These are phyloP conservation scores for Poeciliopsis occidentalis DNA, from an alignment of 2,113 vertebrate species.

Conservation along the genomic window DNA sequence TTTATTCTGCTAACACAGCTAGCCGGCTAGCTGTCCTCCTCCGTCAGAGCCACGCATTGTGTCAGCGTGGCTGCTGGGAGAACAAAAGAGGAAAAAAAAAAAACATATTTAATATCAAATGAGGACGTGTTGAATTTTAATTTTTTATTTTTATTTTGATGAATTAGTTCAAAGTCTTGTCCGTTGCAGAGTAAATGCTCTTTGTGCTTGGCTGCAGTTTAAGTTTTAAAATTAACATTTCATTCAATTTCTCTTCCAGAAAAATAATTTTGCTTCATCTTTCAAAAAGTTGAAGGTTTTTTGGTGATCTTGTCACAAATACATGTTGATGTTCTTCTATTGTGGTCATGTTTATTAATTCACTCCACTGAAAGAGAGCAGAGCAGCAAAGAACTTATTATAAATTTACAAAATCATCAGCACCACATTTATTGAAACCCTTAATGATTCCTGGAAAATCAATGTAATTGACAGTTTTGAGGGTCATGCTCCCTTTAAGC, in stretches of 20 bases:
- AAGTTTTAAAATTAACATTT: neutral
- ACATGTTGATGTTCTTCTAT: neutral
- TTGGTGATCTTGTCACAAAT: neutral
- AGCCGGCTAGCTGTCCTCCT: slow-evolving; percentile 18
- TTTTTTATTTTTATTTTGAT: neutral
- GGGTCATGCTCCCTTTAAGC: too few relatives aligned
- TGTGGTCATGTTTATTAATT: neutral
- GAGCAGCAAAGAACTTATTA: too few relatives aligned
- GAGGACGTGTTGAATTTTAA: neutral
- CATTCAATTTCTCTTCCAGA: neutral
- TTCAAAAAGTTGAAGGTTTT: neutral
- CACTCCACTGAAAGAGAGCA: too few relatives aligned
- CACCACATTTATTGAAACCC: too few relatives aligned
- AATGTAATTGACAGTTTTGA: too few relatives aligned
- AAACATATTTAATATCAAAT: neutral
- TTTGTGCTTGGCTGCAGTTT: neutral
- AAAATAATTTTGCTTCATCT: neutral
- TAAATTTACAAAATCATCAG: too few relatives aligned
- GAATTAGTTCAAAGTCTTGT: neutral
- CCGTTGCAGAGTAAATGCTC: neutral
- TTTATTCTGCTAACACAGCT: slow-evolving; percentile 1
- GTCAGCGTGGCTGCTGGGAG: slow-evolving; percentile 8
- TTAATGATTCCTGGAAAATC: too few relatives aligned
- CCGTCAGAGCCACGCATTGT: neutral
- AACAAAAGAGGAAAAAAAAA: slow-evolving; percentile 18